Percentiles rank a stretch among this genome's conserved stretches.
These are phyloP conservation scores for Thymelicus lineola DNA, from an alignment of 2,888 invertebrate genomes.

Conservation along the genomic window DNA sequence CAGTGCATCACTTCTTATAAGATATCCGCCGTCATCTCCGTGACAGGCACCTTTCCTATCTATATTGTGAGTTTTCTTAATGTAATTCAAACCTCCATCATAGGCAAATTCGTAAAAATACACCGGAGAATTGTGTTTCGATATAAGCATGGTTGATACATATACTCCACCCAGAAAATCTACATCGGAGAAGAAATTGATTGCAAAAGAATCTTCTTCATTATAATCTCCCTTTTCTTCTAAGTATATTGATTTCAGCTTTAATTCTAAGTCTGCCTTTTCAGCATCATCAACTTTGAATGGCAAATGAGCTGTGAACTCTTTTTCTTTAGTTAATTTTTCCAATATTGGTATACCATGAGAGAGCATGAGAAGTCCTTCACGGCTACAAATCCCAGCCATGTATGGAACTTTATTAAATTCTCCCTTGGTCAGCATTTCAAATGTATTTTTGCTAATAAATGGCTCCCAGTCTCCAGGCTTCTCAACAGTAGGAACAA, in stretches of 20 bases:
- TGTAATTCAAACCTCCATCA: slow-evolving; percentile 80
- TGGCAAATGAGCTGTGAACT: slow-evolving; percentile 64
- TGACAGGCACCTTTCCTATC: slow-evolving; percentile 83
- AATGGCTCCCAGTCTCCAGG: slow-evolving; percentile 75
- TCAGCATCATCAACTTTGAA: slow-evolving; percentile 57
- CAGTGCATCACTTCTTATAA: slow-evolving; percentile 71
- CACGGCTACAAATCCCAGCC: slow-evolving; percentile 76
- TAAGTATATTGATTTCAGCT: slow-evolving; percentile 75
- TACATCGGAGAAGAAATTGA: slow-evolving; percentile 80
- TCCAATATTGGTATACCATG: slow-evolving; percentile 63
- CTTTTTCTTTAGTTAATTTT: slow-evolving; percentile 62
- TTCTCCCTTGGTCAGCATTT: slow-evolving; percentile 66
- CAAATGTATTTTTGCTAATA: slow-evolving; percentile 67
- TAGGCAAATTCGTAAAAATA: slow-evolving; percentile 86
- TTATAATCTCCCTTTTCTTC: slow-evolving; percentile 59
- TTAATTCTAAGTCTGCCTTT: slow-evolving; percentile 55
- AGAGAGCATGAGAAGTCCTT: slow-evolving; percentile 70
- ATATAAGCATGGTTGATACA: slow-evolving; percentile 62
- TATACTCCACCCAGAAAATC: slow-evolving; percentile 72
- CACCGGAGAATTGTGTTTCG: slow-evolving; percentile 70
- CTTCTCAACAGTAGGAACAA: slow-evolving; percentile 75
- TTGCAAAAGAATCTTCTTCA: slow-evolving; percentile 68
- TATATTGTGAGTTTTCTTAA: slow-evolving; percentile 73
- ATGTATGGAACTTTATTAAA: slow-evolving; percentile 79
- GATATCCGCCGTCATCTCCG: slow-evolving; percentile 86